These are phyloP conservation scores for Sceloporus tristichus DNA, from an alignment of 2,113 vertebrate species.

Conservation along the genomic window DNA sequence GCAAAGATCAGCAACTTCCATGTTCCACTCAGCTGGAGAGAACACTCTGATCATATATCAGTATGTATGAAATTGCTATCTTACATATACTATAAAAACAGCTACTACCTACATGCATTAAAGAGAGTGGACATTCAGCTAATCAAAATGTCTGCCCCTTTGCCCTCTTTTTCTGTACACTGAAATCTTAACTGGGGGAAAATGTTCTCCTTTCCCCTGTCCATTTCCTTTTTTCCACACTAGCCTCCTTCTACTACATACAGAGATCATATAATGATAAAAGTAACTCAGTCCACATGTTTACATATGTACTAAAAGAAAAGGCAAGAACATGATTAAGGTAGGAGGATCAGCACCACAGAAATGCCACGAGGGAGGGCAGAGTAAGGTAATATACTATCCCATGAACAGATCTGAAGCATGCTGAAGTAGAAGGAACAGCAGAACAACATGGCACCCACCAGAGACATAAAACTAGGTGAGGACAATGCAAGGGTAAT, in stretches of 20 bases:
- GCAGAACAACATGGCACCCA: slow-evolving; percentile 39
- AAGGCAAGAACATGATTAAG: slow-evolving; percentile 41
- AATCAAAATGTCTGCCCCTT: background rate
- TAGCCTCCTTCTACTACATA: slow-evolving; percentile 7
- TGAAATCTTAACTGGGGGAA: background rate
- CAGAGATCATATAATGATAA: background rate
- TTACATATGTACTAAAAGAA: slow-evolving; percentile 38
- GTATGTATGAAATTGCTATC: background rate
- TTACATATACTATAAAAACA: background rate
- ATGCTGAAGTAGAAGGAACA: slow-evolving; percentile 51
- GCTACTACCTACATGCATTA: background rate
- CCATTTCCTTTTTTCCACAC: background rate
- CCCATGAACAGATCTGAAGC: slow-evolving; percentile 48
- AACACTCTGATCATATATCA: background rate
- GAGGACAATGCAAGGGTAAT: slow-evolving; percentile 61
- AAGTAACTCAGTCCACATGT: slow-evolving; percentile 44
- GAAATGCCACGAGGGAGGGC: slow-evolving; percentile 21
- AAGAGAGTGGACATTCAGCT: background rate
- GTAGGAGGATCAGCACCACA: slow-evolving; percentile 42
- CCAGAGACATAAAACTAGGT: slow-evolving; percentile 54
- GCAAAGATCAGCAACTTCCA: background rate
- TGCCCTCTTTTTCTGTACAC: background rate
- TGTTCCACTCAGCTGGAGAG: too few relatives aligned
- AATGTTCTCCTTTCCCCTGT: background rate
- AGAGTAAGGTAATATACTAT: slow-evolving; percentile 29